These are phyloP conservation scores for Rhaphigaster nebulosa DNA, from an alignment of 2,888 invertebrate species.

Conservation along the genomic window DNA sequence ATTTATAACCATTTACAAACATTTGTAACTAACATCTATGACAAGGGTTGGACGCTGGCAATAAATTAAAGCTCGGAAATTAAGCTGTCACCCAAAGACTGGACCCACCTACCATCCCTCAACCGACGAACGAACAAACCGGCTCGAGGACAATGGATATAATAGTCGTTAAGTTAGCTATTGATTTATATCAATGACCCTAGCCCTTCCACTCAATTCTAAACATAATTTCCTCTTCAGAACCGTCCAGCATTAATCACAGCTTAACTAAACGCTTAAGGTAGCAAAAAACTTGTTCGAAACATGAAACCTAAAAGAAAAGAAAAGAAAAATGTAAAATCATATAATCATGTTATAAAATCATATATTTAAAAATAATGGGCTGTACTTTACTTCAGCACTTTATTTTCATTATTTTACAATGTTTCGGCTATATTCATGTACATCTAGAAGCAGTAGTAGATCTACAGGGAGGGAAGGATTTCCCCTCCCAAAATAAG, in stretches of 20 bases:
- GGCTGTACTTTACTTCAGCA: too few relatives aligned
- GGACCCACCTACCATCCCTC: conserved; percentile 12
- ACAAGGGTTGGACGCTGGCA: not conserved
- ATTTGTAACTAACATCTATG: not conserved
- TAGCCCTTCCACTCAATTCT: not conserved
- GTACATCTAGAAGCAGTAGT: too few relatives aligned
- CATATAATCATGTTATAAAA: too few relatives aligned
- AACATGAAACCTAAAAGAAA: not conserved
- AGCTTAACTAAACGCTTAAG: not conserved
- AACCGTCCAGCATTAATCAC: not conserved
- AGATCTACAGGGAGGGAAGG: too few relatives aligned
- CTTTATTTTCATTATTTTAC: too few relatives aligned
- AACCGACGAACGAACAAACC: not conserved
- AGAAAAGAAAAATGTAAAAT: not conserved
- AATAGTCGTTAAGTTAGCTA: conserved; percentile 14
- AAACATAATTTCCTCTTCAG: conserved; percentile 4
- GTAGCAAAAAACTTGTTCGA: not conserved
- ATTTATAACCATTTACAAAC: not conserved
- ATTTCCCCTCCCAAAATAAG: too few relatives aligned
- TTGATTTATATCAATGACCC: not conserved
- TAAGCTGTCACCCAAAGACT: conserved; percentile 19
- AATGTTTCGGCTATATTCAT: too few relatives aligned
- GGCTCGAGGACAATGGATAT: not conserved
- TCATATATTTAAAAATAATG: too few relatives aligned
- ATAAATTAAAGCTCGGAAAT: conserved; percentile 23